A percentile compares a stretch with the other conserved stretches of the same genome.
Evolutionary conservation across 1,140 invertebrate genomes (phyloP).

Genomic region (Antheraea mylitta): DNA sequence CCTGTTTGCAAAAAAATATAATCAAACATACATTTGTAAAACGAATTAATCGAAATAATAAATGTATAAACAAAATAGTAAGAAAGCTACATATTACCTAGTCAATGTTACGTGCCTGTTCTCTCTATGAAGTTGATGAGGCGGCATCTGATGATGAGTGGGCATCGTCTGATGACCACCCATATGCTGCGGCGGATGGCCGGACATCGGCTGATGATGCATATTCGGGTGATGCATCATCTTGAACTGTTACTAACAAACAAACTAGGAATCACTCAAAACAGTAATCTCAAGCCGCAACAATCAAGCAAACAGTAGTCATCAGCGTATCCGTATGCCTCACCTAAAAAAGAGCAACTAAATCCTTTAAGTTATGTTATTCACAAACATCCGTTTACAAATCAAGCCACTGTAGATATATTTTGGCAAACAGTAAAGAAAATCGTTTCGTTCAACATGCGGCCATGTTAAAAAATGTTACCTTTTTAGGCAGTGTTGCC

Average conservation of each 20-base stretch:
- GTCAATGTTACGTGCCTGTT: constrained; percentile 75
- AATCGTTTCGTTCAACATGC: constrained; percentile 78
- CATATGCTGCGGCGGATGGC: constrained; percentile 69
- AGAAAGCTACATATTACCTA: constrained; percentile 67
- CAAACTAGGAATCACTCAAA: constrained; percentile 46
- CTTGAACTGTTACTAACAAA: constrained; percentile 57
- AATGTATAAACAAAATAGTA: constrained; percentile 47
- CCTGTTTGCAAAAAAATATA: background rate
- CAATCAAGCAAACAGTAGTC: background rate
- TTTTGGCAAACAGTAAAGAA: constrained; percentile 78
- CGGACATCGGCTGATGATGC: constrained; percentile 75
- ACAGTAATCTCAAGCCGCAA: constrained; percentile 32
- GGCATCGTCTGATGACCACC: constrained; percentile 67
- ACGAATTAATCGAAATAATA: background rate
- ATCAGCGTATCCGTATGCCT: background rate
- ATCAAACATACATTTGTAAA: background rate
- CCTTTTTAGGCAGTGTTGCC: background rate
- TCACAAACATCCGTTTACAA: constrained; percentile 60
- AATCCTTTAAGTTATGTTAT: constrained; percentile 44
- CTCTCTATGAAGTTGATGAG: constrained; percentile 71
- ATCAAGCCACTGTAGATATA: constrained; percentile 53
- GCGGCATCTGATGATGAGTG: constrained; percentile 67
- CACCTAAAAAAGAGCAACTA: constrained; percentile 19
- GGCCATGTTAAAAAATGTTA: constrained; percentile 62
- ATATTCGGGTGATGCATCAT: constrained; percentile 78